Percentiles rank a stretch among this genome's conserved stretches.
Evolutionary conservation across 2,113 vertebrate genomes (phyloP).

Genomic region (Polyodon spathula): DNA sequence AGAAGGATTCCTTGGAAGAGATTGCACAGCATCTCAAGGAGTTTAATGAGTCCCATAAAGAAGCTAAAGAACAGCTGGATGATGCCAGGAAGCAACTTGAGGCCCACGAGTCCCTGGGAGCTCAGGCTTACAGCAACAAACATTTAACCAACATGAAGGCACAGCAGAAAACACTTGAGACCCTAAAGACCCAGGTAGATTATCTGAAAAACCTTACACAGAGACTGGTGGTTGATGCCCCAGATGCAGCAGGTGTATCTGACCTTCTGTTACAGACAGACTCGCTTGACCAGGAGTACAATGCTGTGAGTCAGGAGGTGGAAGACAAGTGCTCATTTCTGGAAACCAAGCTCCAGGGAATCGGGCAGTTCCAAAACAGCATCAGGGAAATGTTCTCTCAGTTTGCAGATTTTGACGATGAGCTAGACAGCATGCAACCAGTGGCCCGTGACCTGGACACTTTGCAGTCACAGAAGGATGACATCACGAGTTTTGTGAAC

Average conservation of each 20-base stretch:
- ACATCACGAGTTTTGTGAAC: conserved; percentile 65
- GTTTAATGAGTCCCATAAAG: conserved; percentile 73
- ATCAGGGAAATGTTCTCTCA: conserved; percentile 89
- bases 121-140: conserved; percentile 80
- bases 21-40: conserved; percentile 76
- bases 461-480: conserved; percentile 65
- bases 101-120: conserved; percentile 60
- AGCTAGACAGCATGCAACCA: conserved; percentile 83
- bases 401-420: conserved; percentile 91
- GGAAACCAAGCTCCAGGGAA: conserved; percentile 88
- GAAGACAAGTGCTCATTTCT: conserved; percentile 73
- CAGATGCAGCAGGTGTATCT: conserved; percentile 72
- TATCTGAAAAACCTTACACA: conserved; percentile 67
- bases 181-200: conserved; percentile 66
- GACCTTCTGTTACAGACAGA: conserved; percentile 76
- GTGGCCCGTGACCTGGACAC: conserved; percentile 65
- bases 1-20: conserved; percentile 71
- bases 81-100: conserved; percentile 72
- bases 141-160: conserved; percentile 79
- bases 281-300: conserved; percentile 65
- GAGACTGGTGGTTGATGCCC: conserved; percentile 67
- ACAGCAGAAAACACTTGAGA: conserved; percentile 77
- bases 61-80: conserved; percentile 67
- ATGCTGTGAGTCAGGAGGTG: conserved; percentile 56
- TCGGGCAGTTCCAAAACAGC: conserved; percentile 88